Evolutionary conservation across 37 sponge, comb jelly and placozoan species (phyloP).

Genomic region (Ianthella basta): DNA sequence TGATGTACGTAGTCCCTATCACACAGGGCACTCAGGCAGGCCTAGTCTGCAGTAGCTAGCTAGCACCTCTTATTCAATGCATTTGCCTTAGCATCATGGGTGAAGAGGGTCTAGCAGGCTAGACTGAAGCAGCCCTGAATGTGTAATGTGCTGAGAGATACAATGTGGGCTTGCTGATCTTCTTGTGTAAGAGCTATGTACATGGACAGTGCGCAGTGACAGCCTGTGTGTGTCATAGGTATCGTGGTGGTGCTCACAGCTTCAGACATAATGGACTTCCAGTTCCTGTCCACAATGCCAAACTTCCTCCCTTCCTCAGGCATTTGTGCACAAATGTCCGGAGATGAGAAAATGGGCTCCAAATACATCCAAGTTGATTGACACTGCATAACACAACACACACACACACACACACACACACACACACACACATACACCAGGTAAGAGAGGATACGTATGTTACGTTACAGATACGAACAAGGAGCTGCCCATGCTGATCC

Average conservation of each 20-base stretch:
- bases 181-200: too few species aligned
- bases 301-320: constrained; percentile 98
- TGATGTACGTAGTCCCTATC: too few species aligned
- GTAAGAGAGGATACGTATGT: neutral
- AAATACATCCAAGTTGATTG: constrained; percentile 98
- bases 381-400: constrained; percentile 37
- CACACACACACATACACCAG: neutral
- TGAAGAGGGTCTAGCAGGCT: too few species aligned
- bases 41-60: too few species aligned
- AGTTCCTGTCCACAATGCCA: constrained; percentile 89
- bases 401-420: neutral
- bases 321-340: constrained; percentile 99
- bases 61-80: too few species aligned
- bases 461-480: constrained; percentile 27
- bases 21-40: too few species aligned
- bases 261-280: constrained; percentile 90
- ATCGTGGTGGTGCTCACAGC: constrained; percentile 49
- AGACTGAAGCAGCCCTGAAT: too few species aligned
- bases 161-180: too few species aligned
- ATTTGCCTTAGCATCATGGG: too few species aligned
- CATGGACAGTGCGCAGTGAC: too few species aligned
- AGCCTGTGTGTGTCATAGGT: neutral
- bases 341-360: constrained; percentile 97
- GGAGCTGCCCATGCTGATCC: neutral
- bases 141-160: too few species aligned